Evolutionary conservation across 2,888 invertebrate genomes (phyloP), one percentile per base, ranked within the genome.

Genomic region (Drosophila ustulata): DNA sequence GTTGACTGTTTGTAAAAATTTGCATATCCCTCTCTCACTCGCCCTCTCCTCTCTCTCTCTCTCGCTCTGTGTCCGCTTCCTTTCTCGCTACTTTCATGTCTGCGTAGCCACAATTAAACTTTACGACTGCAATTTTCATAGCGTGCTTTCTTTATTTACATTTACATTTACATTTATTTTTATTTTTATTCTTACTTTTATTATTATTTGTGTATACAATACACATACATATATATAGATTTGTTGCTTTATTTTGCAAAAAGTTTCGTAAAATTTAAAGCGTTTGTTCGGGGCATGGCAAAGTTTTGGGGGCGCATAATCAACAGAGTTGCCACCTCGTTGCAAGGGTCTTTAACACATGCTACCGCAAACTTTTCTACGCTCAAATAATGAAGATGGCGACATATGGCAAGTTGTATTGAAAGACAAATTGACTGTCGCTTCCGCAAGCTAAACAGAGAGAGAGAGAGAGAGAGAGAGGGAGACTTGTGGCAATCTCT

Each of bases 71-170:
- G 18, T 18, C 18, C 18, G 18, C 18, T 18, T 18, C 18, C 18
- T 18, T 18, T 18, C 18, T 1, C 58, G 63, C 37, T 66, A 46
- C 59, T 71, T 69, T 69, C 53, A 59, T 52, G 75, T 66, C 57
- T 64, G 67, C 75, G 70, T 63, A 68, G 75, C 80, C 83, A 82
- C 86, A 82, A 82, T 82, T 83, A 83, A 83, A 81, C 86, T 83
- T 83, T 83, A 83, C 86, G 86, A 85, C 83, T 86, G 83, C 76
- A 72, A 81, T 83, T 86, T 82, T 83, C 74, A 69, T 69, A 62
- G 78, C 74, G 76, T 72, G 64, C 51, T 75, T 64, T 58, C 53
- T 32, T 76, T 75, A 71, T 75, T 67, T 63, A 55, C 37, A 47
- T 55, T 49, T 72, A 66, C 53, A 30, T 50, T 56, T 53, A 41